phyloP scores from a whole-genome alignment of 2,113 vertebrate genomes.

The Notarius lentiginosus region DNA sequence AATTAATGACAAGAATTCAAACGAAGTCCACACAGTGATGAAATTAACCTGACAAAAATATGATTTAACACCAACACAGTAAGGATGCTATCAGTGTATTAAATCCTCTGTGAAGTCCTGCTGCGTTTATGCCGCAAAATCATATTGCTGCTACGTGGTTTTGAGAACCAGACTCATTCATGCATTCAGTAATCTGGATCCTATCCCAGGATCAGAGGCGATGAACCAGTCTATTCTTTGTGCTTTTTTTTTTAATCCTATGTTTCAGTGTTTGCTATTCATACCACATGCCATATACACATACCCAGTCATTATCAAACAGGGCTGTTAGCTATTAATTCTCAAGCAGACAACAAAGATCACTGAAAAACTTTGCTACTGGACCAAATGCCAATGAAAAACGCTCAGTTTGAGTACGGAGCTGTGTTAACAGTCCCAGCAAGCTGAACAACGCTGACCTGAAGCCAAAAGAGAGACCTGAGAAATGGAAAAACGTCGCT shows the following conservation, averaged over 20 bases:
- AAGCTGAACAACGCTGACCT: slow-evolving; percentile 12
- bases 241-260: background rate
- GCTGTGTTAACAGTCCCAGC: background rate
- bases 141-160: background rate
- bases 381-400: background rate
- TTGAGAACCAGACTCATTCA: background rate
- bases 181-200: slow-evolving; percentile 4
- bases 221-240: background rate
- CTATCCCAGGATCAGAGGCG: background rate
- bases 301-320: background rate
- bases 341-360: background rate
- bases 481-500: slow-evolving; percentile 1
- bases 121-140: background rate
- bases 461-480: background rate
- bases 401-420: background rate
- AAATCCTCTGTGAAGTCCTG: background rate
- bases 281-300: slow-evolving; percentile 14
- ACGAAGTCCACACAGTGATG: background rate
- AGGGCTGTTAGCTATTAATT: slow-evolving; percentile 13
- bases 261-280: slow-evolving; percentile 2
- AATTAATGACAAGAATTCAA: background rate
- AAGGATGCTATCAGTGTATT: background rate
- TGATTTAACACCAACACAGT: background rate
- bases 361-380: background rate
- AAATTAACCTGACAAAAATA: background rate